Conservation (phyloP, 2,888 invertebrate species). For the Oxytorus armatus region DNA sequence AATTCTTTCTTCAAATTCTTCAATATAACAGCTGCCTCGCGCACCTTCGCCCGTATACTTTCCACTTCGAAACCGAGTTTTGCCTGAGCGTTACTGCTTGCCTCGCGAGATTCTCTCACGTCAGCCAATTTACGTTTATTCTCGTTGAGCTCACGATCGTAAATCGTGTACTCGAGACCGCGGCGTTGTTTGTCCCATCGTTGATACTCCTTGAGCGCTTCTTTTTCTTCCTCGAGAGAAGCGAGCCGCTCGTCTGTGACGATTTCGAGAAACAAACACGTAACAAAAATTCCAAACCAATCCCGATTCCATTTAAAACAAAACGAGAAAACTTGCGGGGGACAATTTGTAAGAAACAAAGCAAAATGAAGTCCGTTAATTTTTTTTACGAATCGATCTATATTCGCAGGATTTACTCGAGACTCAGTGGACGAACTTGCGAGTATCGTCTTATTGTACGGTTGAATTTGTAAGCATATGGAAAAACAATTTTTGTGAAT, state of each 20-base stretch:
- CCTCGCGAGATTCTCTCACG: constrained; percentile 84
- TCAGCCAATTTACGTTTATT: constrained; percentile 96
- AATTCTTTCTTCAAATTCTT: constrained; percentile 97
- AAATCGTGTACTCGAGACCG: constrained; percentile 98
- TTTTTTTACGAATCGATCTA: too few relatives aligned
- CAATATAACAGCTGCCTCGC: constrained; percentile 88
- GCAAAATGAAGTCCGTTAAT: too few relatives aligned
- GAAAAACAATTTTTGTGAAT: too few relatives aligned
- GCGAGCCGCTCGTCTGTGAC: constrained; percentile 97
- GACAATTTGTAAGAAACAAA: too few relatives aligned
- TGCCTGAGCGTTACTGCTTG: constrained; percentile 81
- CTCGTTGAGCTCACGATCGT: constrained; percentile 97
- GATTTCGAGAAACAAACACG: too few relatives aligned
- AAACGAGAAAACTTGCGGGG: too few relatives aligned
- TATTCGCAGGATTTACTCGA: too few relatives aligned
- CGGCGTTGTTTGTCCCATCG: constrained; percentile 98
- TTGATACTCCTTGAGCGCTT: constrained; percentile 99
- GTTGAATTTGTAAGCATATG: too few relatives aligned
- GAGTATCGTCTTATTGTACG: too few relatives aligned
- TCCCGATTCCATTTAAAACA: too few relatives aligned
- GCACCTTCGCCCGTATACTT: constrained; percentile 90
- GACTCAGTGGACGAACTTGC: too few relatives aligned
- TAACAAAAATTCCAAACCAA: too few relatives aligned
- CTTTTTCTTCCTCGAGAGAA: constrained; percentile 99
- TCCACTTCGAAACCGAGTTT: constrained; percentile 87